Base-by-base conservation (phyloP, 2,888 invertebrate species). In the Deilephila porcellus region DNA sequence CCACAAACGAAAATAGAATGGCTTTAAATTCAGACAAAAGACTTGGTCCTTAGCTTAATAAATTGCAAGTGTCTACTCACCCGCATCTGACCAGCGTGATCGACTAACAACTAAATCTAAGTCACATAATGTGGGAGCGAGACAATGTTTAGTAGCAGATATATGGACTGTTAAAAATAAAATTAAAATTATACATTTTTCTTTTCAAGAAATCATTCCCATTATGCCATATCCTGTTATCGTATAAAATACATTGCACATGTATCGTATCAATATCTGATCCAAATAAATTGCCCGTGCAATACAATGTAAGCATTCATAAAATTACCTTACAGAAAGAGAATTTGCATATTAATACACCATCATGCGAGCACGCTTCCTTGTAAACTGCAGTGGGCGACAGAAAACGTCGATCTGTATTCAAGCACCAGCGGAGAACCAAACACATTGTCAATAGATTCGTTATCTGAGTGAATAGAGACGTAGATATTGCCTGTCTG, bases 391-490 rank as follows among this genome's bases (percentile, higher is more conserved):
- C 59, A 64, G 56, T 64, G 37, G 20, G 37, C 56, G 59, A 37
- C 64, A 25, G 25, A 45, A 67, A 67, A 67, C 14, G 64, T 45
- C 64, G 45, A 67, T 67, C 64, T 67, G 45, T 67, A 67, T 67
- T 67, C 64, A 67, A 67, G 45, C 20, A 45, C 45, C 20, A 64
- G 34, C 19, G 56, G 64, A 56, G 63, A 56, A 56, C 34, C 59
- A 59, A 37, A 72, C 72, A 73, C 70, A 73, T 63, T 73, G 70
- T 80, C 74, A 75, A 76, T 77, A 81, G 81, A 84, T 82, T 81
- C 82, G 82, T 85, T 86, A 86, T 83, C 83, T 78, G 79, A 77
- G 76, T 78, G 81, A 84, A 86, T 86, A 82, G 85, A 88, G 84
- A 85, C 83, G 80, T 85, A 83, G 84, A 85, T 85, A 83, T 73